A percentile compares a stretch with the other conserved stretches of the same genome.
phyloP scores from a whole-genome alignment of 2,113 vertebrate species.

The Galeopterus variegatus region DNA sequence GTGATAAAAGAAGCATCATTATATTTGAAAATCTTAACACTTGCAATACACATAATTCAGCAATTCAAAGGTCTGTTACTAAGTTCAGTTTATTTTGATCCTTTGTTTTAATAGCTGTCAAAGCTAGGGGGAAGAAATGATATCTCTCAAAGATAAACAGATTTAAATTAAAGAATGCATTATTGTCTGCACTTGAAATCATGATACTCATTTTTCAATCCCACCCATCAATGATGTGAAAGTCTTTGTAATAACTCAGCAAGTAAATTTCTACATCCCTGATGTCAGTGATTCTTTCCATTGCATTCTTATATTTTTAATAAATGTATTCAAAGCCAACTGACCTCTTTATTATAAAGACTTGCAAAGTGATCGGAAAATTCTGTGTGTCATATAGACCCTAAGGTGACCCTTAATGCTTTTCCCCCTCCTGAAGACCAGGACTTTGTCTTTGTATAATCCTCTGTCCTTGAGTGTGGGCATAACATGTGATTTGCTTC shows the following conservation, averaged over 20 bases:
- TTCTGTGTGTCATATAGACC: not conserved
- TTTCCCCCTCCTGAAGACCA: not conserved
- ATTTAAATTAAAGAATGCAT: not conserved
- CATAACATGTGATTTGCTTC: not conserved
- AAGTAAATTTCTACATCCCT: not conserved
- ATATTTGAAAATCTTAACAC: constrained; percentile 17
- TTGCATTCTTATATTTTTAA: constrained; percentile 29
- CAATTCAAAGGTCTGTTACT: not conserved
- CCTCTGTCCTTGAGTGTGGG: not conserved
- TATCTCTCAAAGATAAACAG: constrained; percentile 38
- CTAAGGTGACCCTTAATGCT: not conserved
- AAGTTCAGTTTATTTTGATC: not conserved
- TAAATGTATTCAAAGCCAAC: not conserved
- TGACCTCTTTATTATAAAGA: not conserved
- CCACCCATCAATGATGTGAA: not conserved
- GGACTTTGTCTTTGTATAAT: not conserved
- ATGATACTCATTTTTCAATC: constrained; percentile 5
- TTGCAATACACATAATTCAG: not conserved
- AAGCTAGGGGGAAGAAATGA: not conserved
- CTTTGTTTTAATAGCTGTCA: constrained; percentile 29
- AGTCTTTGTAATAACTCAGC: not conserved
- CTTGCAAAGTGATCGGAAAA: constrained; percentile 17
- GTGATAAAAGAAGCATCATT: constrained; percentile 20
- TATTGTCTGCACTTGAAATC: constrained; percentile 42
- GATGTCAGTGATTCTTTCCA: not conserved